Base-by-base conservation (phyloP, 2,113 vertebrate genomes). In the Aegithalos caudatus region DNA sequence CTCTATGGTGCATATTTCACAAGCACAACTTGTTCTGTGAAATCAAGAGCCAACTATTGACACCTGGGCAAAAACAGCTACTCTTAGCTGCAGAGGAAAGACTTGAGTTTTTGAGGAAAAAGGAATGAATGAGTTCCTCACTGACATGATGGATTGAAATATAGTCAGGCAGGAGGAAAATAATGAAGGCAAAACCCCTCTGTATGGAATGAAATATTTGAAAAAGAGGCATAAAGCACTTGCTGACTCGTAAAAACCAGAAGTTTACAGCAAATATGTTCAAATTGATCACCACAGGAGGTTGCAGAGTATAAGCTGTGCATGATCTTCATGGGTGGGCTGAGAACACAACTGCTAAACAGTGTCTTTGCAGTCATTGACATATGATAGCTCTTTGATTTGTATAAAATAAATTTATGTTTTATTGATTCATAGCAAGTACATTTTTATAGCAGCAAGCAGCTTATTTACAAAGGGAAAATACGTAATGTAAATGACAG, bases 391-490 rank as follows among this genome's bases (percentile, higher is more conserved):
- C 35, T 62, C 62, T 95, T 93, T 85, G 66, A 61, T 90, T 92
- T 90, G 25, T 90, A 47, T 62, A 73, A 73, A 90, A 90, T 80
- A 80, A 54, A 76, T 88, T 64, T 95, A 25, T 90, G 54, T 93
- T 91, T 93, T 94, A 86, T 86, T 95, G 93, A 83, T 92, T 88
- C 69, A 11, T 83, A 81, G 67, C 51, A n/a, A 35, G 54, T 22
- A 19, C 71, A 45, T 83, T 95, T 82, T 70, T 93, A 60, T 11
- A 90, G n/a, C 81, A 93, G 88, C 57, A 83, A 94, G 76, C n/a
- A 54, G 51, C 35, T 79, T 88, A 93, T 93, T 92, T 88, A 62
- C 81, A 86, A 70, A 92, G 71, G 10, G 56, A 93, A 91, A 93
- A 88, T 80, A 51, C 8, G n/a, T 77, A 83, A 62, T 7, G 5